Evolutionary conservation across 2,797 vertebrate species (phyloP).

Genomic region (Brachyalestes nurse): DNA sequence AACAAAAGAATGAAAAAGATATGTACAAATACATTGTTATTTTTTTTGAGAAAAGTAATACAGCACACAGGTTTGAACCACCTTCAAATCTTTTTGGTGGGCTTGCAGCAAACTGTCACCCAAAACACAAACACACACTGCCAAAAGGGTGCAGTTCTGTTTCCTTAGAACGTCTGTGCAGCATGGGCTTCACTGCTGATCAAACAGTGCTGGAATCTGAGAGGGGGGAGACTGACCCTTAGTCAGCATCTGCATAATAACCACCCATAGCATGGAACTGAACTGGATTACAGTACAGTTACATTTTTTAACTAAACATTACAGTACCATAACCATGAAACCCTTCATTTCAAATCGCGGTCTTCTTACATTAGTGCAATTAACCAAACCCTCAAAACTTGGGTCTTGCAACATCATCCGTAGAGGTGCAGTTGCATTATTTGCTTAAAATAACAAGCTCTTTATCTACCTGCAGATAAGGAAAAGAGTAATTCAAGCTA

Average conservation of each 20-base stretch:
- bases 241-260: background rate
- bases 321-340: background rate
- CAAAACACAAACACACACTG: background rate
- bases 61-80: constrained; percentile 8
- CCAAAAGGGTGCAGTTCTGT: background rate
- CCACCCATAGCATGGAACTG: constrained; percentile 11
- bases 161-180: too few relatives aligned
- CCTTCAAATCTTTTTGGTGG: background rate
- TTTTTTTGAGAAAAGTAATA: background rate
- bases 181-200: background rate
- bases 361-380: constrained; percentile 2
- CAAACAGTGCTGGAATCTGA: background rate
- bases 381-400: background rate
- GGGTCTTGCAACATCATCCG: background rate
- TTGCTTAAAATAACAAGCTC: background rate
- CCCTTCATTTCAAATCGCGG: background rate
- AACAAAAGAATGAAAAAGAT: constrained; percentile 1
- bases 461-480: background rate
- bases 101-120: background rate
- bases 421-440: background rate
- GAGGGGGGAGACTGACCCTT: background rate
- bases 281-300: background rate
- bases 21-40: background rate
- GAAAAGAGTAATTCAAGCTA: background rate
- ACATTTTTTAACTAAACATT: background rate